Base-by-base conservation (phyloP, 2,113 vertebrate species). In the Poeciliopsis retropinna region DNA sequence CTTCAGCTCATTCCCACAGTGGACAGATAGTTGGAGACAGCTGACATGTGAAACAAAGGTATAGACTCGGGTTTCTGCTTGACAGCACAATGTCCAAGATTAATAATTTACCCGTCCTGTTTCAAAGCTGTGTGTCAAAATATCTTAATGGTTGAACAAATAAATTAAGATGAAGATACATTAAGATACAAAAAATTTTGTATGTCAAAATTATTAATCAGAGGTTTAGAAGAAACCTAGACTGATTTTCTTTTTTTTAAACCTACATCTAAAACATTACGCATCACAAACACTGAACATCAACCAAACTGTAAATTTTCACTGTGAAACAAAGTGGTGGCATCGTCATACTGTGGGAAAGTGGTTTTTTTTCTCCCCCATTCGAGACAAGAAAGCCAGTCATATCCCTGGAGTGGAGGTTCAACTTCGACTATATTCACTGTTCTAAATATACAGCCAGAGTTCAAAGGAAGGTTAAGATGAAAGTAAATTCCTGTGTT, bases 1-100 rank as follows among this genome's bases (percentile, higher is more conserved):
- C 80, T 81, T 75, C 62, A 70, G 73, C 85, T 84, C 63, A 70
- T 91, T 90, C 91, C 85, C 86, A 89, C 88, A 84, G 79, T 80
- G 31, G 19, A 76, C 75, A 74, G 82, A 85, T 31, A 71, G 82
- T 47, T 54, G 66, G 76, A 68, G 72, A 70, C 32, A 64, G 78
- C 67, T 76, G 71, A 70, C 78, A 88, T 85, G 87, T 86, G 87
- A 88, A 85, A 79, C 72, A 37, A 80, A 81, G 79, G 82, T 76
- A 61, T 75, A 75, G 84, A 60, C 70, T 72, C 76, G 65, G 76
- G 78, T 79, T 39, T 60, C 54, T 30, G 70, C 25, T 41, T 44
- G 75, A 84, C 79, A 73, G 70, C 30, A 63, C 72, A 60, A 79
- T 67, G 54, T 67, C 81, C 65, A 80, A 47, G 63, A 86, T 89